Conservation (phyloP, 2,113 vertebrate genomes). For the Machaerirhynchus nigripectus region DNA sequence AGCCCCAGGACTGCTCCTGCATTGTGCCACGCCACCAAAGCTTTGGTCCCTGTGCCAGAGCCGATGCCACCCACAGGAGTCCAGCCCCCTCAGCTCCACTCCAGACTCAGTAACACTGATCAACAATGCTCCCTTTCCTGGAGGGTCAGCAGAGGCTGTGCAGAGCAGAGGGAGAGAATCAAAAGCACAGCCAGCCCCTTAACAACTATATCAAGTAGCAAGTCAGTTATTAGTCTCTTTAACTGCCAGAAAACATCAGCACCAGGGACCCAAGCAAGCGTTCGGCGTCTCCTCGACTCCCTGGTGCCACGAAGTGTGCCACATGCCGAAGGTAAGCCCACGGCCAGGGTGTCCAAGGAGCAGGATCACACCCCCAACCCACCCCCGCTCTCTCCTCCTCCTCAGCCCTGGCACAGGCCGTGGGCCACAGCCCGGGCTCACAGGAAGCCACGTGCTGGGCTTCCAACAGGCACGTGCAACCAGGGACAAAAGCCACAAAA, state of each 20-base stretch:
- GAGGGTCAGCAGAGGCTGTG: not conserved
- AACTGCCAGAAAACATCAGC: constrained; percentile 25
- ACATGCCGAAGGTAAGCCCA: not conserved
- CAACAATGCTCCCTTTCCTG: not conserved
- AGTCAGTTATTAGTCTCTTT: constrained; percentile 28
- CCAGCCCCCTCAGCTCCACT: not conserved
- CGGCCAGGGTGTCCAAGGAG: not conserved
- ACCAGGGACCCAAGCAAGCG: not conserved
- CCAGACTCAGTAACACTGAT: not conserved
- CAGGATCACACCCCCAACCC: not conserved
- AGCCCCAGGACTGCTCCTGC: not conserved
- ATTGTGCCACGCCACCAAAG: rapidly evolving
- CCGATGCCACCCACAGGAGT: not conserved
- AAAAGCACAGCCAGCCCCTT: constrained; percentile 21
- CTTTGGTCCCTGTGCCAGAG: rapidly evolving
- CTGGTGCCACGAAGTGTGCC: rapidly evolving
- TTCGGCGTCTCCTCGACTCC: not conserved
- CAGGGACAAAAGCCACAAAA: not conserved
- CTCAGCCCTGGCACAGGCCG: not conserved
- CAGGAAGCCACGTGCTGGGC: rapidly evolving
- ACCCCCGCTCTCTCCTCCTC: not conserved
- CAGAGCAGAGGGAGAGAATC: not conserved
- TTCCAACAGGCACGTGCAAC: not conserved
- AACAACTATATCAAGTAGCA: not conserved
- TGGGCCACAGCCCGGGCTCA: not conserved